Base-by-base conservation (phyloP, 2,113 vertebrate genomes). In the Gymnogyps californianus region DNA sequence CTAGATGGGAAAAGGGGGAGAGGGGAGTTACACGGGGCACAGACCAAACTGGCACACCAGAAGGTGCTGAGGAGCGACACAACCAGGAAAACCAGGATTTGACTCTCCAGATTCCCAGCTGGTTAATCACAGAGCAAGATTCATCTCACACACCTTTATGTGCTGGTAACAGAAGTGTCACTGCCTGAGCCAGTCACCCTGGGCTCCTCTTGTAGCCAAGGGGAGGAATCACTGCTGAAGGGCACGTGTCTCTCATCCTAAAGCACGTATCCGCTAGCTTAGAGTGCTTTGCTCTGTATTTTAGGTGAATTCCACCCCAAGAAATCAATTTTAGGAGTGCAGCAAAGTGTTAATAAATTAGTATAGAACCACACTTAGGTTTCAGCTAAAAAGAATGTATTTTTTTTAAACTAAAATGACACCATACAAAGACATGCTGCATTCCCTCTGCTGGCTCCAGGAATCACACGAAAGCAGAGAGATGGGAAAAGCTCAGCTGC, bases 1-100 rank as follows among this genome's bases (percentile, higher is more conserved):
- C 99, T 99, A 38, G 7, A 59, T 11, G 49, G 72, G 89, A 87
- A 74, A 7, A 75, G 29, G 42, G 83, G 32, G 49, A 94, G 44
- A 58, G 7, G 24, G 64, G 20, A 51, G 40, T 92, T 66, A 85
- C 3, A 2, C 0, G 1, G 28, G 36, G 32, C 10, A 7, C 6
- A 7, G 42, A 40, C 13, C 7, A 2, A 47, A 14, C 5, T 5
- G 19, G 11, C 14, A 15, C 14, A 17, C 19, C 36, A 26, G n/a
- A 38, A 47, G 55, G 49, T 34, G 44, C 38, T 12, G 44, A 64
- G 58, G 42, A 61, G 15, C 0, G 1, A 40, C 4, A 9, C 1
- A 11, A 69, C 3, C 36, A 75, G 26, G 44, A 83, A 28, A 49
- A 66, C 1, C 10, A 2, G 36, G 6, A 3, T 1, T 34, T 47